Base-by-base conservation (phyloP, 2,797 vertebrate genomes). In the Gastrophryne carolinensis region DNA sequence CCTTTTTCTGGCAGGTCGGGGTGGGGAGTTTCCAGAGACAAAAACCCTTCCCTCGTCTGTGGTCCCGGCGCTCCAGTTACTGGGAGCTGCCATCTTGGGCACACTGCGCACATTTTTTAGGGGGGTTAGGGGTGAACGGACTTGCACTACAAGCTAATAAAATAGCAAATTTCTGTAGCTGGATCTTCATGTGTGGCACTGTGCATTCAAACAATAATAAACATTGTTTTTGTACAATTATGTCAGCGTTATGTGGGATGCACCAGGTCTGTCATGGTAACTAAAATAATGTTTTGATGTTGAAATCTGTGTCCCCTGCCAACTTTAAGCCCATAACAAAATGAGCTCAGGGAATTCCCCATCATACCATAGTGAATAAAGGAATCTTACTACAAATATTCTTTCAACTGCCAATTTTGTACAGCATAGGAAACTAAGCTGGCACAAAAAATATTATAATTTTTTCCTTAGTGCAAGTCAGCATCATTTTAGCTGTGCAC, bases 371-470 rank as follows among this genome's bases (percentile, higher is more conserved):
- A 21, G 26, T 41, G 26, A 8, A 44, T 32, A 34, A 65, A 73
- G 60, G 27, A 44, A 65, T 73, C 50, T 73, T 34, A 54, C n/a
- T 52, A 49, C 11, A 57, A 56, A 65, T 39, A 73, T 65, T 44
- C 24, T 30, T 47, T 26, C 21, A 12, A n/a, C 44, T 54, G 9
- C 52, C 24, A 27, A 54, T n/a, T n/a, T n/a, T n/a, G n/a, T n/a
- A n/a, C n/a, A n/a, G n/a, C n/a, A n/a, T n/a, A n/a, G n/a, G n/a
- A n/a, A n/a, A n/a, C n/a, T n/a, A n/a, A n/a, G n/a, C n/a, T n/a
- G n/a, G n/a, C n/a, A n/a, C n/a, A n/a, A n/a, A n/a, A n/a, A n/a
- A n/a, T n/a, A n/a, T n/a, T n/a, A n/a, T n/a, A n/a, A n/a, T n/a
- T n/a, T n/a, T n/a, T n/a, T n/a, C n/a, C n/a, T n/a, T n/a, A n/a